Evolutionary conservation across 2,888 invertebrate genomes (phyloP).

Genomic region (Pemphredon lugubris): DNA sequence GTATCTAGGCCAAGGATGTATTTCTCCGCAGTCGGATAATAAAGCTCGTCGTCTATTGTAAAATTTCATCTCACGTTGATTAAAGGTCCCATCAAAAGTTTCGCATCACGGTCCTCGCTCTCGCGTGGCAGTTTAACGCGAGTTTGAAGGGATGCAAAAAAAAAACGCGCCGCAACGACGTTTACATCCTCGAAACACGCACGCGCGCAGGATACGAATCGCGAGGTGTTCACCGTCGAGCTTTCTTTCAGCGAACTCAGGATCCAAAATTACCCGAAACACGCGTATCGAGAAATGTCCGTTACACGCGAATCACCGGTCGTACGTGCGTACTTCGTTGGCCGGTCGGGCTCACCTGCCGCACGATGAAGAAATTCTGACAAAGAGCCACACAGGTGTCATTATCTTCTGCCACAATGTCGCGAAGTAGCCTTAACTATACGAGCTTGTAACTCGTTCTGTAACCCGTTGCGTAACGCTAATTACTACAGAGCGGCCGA

Average conservation of each 20-base stretch:
- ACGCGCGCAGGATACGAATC: no score
- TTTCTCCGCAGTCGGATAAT: no score
- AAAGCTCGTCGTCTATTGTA: no score
- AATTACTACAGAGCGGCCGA: no score
- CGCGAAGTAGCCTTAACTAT: constrained; percentile 15
- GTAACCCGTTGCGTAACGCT: constrained; percentile 30
- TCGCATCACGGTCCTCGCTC: no score
- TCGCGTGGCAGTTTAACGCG: no score
- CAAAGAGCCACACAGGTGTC: constrained; percentile 48
- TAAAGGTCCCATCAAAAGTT: no score
- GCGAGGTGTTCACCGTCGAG: no score
- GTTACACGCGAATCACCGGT: constrained; percentile 43
- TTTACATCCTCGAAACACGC: not conserved
- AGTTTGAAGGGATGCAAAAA: no score
- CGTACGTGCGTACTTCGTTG: constrained; percentile 17
- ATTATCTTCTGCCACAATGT: constrained; percentile 27
- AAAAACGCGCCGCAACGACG: no score
- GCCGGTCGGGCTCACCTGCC: constrained; percentile 52
- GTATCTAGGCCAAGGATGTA: no score
- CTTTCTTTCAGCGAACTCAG: constrained; percentile 6
- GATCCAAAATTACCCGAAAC: constrained; percentile 42
- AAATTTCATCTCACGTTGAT: no score
- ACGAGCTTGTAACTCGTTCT: constrained; percentile 32
- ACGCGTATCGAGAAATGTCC: constrained; percentile 44
- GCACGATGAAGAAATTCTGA: constrained; percentile 57